Percentiles rank a stretch among this genome's conserved stretches.
phyloP scores from a whole-genome alignment of 2,113 vertebrate genomes.

The Cariama cristata region DNA sequence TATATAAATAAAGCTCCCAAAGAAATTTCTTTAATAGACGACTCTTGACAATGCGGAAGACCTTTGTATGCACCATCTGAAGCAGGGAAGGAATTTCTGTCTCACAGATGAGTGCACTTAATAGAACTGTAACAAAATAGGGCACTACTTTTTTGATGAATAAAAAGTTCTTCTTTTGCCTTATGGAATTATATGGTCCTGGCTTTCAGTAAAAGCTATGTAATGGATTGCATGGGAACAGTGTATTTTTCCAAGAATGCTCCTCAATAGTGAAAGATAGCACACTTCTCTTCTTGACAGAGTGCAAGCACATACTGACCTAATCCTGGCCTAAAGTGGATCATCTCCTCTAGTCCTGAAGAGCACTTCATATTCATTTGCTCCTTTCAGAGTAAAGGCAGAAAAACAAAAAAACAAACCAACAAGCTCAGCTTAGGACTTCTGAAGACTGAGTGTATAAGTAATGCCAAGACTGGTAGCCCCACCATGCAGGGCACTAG shows the following conservation, averaged over 20 bases:
- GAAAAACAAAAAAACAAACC: not conserved
- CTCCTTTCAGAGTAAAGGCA: not conserved
- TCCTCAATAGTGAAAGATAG: not conserved
- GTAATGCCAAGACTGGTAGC: not conserved
- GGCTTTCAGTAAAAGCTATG: not conserved
- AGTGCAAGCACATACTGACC: not conserved
- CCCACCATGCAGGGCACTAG: not conserved
- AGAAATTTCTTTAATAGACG: not conserved
- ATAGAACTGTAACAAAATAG: not conserved
- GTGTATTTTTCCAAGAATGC: not conserved
- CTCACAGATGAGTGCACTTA: not conserved
- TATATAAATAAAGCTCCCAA: conserved; percentile 20
- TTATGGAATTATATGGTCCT: not conserved
- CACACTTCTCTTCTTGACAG: not conserved
- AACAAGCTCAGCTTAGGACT: not conserved
- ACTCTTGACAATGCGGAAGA: not conserved
- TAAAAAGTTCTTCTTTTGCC: not conserved
- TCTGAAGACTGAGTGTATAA: not conserved
- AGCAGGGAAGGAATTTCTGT: conserved; percentile 19
- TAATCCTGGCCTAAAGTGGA: not conserved
- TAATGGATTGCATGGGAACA: not conserved
- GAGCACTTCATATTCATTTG: not conserved
- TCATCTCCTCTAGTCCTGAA: not conserved
- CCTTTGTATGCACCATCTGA: conserved; percentile 23
- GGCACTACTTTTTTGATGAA: not conserved